Percentiles rank a stretch among this genome's conserved stretches.
Evolutionary conservation across 2,113 vertebrate genomes (phyloP).

Genomic region (Phrynosoma blainvillii): DNA sequence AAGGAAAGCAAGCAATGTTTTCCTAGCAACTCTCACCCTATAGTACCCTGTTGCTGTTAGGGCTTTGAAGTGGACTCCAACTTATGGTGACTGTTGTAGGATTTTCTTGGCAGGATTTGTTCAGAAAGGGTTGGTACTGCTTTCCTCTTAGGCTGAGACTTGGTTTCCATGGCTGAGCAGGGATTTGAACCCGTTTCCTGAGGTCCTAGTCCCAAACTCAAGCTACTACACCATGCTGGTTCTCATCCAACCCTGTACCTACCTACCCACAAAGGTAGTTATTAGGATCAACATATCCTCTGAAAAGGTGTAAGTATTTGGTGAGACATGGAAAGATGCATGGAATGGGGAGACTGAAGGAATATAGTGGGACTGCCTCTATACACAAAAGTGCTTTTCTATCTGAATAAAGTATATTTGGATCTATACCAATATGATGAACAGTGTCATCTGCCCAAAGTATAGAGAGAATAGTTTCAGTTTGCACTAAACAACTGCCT

Average conservation of each 20-base stretch:
- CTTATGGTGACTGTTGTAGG: background rate
- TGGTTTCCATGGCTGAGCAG: background rate
- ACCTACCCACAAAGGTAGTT: background rate
- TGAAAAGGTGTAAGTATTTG: background rate
- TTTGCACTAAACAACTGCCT: too few species aligned
- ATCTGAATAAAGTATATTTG: background rate
- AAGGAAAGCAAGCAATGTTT: too few species aligned
- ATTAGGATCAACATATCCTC: background rate
- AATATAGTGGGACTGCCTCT: background rate
- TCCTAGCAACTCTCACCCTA: too few species aligned
- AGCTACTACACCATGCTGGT: background rate
- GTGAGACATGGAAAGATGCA: background rate
- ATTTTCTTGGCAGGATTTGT: background rate
- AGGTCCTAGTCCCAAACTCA: background rate
- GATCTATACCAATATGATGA: background rate
- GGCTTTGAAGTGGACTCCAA: background rate
- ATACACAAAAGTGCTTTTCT: background rate
- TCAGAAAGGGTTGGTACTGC: background rate
- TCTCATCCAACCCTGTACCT: background rate
- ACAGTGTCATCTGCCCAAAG: background rate
- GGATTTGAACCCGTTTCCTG: background rate
- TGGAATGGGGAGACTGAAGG: background rate
- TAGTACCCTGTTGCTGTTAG: background rate
- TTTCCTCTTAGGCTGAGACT: too few species aligned
- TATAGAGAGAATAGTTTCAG: background rate